A percentile compares a stretch with the other conserved stretches of the same genome.
Conservation (phyloP, 1,140 invertebrate genomes). For the Zelostemma sp. region DNA sequence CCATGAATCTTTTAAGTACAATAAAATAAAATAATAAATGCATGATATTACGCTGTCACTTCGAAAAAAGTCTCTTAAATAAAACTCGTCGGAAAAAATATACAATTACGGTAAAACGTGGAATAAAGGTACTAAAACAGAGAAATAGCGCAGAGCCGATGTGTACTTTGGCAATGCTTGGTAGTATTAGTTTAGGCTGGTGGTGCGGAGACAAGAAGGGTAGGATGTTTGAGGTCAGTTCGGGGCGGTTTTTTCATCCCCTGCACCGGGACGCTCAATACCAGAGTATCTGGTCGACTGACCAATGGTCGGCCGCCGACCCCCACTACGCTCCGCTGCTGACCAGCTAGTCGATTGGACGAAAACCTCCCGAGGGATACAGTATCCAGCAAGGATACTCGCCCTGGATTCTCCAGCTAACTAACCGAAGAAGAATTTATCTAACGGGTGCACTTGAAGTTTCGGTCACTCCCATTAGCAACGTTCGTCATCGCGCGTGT, state of each 20-base stretch:
- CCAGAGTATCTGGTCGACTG: conserved; percentile 61
- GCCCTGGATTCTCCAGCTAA: conserved; percentile 63
- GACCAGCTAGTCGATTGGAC: conserved; percentile 67
- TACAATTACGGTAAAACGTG: no score
- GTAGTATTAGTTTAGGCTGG: conserved; percentile 61
- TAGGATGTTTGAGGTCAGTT: conserved; percentile 71
- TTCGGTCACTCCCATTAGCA: background rate
- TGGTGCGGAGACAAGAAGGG: conserved; percentile 67
- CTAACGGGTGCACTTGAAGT: conserved; percentile 58
- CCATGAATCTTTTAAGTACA: no score
- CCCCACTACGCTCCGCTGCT: conserved; percentile 60
- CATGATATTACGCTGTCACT: no score
- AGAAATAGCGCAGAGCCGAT: background rate
- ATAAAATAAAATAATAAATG: no score
- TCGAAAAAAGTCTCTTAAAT: no score
- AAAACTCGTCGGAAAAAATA: no score
- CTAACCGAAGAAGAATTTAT: conserved; percentile 63
- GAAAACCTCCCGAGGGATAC: conserved; percentile 64
- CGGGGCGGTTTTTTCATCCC: conserved; percentile 69
- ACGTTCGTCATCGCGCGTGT: no score
- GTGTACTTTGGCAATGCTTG: conserved; percentile 26
- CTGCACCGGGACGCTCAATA: conserved; percentile 67
- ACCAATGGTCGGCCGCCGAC: conserved; percentile 65
- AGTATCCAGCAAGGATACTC: conserved; percentile 61
- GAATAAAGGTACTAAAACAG: background rate